Percentiles rank a stretch among this genome's conserved stretches.
Evolutionary conservation across 2,113 vertebrate species (phyloP).

Genomic region (Chamaea fasciata): DNA sequence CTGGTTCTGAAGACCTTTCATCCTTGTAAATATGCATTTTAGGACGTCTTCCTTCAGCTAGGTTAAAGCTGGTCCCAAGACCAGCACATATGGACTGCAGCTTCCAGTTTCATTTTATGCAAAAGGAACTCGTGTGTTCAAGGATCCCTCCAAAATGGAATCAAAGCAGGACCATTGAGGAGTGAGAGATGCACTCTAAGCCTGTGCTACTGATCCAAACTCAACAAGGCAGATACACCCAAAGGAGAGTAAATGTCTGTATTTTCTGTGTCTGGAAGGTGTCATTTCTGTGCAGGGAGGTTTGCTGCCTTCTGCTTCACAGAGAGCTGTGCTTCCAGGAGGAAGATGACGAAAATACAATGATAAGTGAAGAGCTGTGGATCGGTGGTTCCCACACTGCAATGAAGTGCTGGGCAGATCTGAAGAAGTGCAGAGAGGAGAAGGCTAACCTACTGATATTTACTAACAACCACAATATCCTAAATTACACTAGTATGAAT

Average conservation of each 20-base stretch:
- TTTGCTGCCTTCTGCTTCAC: background rate
- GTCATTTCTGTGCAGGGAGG: background rate
- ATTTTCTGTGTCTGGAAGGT: background rate
- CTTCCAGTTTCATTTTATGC: background rate
- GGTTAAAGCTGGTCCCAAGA: background rate
- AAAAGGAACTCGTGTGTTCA: background rate
- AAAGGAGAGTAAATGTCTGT: background rate
- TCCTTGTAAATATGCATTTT: background rate
- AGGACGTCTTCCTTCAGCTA: background rate
- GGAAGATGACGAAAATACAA: background rate
- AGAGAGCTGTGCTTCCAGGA: background rate
- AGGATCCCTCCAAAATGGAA: background rate
- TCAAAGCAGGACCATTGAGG: background rate
- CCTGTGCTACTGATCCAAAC: background rate
- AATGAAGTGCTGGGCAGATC: background rate
- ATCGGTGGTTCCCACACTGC: background rate
- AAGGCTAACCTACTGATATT: background rate
- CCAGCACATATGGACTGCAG: background rate
- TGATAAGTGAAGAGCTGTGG: background rate
- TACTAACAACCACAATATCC: background rate
- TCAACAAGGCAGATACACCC: background rate
- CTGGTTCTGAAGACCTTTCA: background rate
- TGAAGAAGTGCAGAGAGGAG: background rate
- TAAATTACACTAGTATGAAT: background rate
- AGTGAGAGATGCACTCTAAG: background rate